Base-by-base conservation (phyloP, 1,140 invertebrate genomes). In the Aphelinus certus region DNA sequence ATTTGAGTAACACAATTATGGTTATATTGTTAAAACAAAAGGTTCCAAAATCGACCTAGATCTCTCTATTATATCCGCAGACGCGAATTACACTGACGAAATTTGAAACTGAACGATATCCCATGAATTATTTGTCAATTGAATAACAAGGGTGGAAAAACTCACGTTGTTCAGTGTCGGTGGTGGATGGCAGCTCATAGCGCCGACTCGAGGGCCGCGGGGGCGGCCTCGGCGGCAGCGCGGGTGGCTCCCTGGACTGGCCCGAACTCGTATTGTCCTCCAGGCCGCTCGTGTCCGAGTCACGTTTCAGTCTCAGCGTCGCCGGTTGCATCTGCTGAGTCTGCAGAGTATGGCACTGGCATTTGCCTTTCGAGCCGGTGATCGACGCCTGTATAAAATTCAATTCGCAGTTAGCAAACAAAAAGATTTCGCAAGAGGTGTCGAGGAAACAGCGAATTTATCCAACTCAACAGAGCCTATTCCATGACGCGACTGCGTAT, bases 271-370 rank as follows among this genome's bases (percentile, higher is more conserved):
- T 1, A 3, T 64, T 3, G 7, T 83, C 83, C 63, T 78, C 75
- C 56, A 66, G 80, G 49, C 84, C 81, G 69, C 83, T 81, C 2
- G 45, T 10, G 51, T 87, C 85, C 2, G 80, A 56, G 42, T 77
- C 81, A 63, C 60, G 48, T 51, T 68, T 76, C n/a, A 68, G 9
- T n/a, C 69, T 43, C 3, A 67, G 42, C 83, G 42, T 71, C 81
- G 68, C 51, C 81, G 80, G 71, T 84, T 86, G 69, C 77, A 83
- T 72, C 81, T 77, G 73, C 71, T 77, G 62, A 69, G 85, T 82
- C 66, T 84, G 83, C 65, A 86, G 81, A 57, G 81, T 80, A 76
- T 88, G 87, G 74, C 87, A 88, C 78, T 87, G 86, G 79, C 87
- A 88, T 70, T 88, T 87, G 73, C 58, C 72, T 73, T 66, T 80